Conservation (phyloP, 2,888 invertebrate species). For the Drosophila cracens region DNA sequence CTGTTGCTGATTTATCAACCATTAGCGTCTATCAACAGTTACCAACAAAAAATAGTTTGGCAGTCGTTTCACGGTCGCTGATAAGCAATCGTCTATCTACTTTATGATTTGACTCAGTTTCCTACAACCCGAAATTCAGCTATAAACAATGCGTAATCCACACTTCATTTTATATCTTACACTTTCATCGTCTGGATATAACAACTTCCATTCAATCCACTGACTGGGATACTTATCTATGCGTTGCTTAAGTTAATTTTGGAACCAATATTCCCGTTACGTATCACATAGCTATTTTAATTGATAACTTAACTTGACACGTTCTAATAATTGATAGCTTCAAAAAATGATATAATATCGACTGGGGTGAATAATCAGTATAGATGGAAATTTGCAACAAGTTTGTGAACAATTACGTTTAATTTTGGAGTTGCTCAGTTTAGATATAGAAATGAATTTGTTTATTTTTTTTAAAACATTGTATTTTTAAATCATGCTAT, state of each 20-base stretch:
- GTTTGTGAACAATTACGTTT: not conserved
- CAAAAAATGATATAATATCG: conserved; percentile 11
- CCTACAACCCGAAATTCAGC: conserved; percentile 11
- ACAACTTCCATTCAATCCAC: not conserved
- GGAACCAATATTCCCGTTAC: not conserved
- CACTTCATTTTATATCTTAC: not conserved
- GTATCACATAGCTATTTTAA: conserved; percentile 2
- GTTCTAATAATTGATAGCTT: conserved; percentile 19
- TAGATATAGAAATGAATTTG: not conserved
- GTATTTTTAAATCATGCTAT: not conserved
- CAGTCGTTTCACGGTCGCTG: conserved; percentile 35
- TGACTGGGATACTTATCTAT: not conserved
- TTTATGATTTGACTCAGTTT: conserved; percentile 28
- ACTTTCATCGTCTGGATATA: not conserved
- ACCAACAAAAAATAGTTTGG: conserved; percentile 14
- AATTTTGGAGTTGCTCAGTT: not conserved
- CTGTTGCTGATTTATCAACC: conserved; percentile 50
- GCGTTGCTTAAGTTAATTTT: not conserved
- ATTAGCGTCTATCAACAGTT: conserved; percentile 50
- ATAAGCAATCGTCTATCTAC: conserved; percentile 41
- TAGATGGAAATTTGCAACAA: not conserved
- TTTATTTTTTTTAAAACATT: not conserved
- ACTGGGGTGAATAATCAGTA: not conserved
- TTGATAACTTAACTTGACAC: conserved; percentile 20
- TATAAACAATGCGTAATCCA: not conserved